Conservation (phyloP, 2,113 vertebrate species). For the Alosa alosa region DNA sequence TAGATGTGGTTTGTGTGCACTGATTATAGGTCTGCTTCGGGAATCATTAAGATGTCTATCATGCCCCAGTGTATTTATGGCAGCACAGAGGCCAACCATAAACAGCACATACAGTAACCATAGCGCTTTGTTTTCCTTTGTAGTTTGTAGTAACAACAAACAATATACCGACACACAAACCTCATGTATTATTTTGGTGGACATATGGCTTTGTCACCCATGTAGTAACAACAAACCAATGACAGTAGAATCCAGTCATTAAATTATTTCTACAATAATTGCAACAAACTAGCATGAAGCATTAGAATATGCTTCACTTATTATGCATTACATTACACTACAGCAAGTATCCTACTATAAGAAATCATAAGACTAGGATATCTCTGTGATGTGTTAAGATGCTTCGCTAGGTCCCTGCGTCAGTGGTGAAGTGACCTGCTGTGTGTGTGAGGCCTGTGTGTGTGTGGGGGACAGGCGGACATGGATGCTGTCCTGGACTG, state of each 20-base stretch:
- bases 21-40: background rate
- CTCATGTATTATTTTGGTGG: background rate
- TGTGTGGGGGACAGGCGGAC: background rate
- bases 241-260: too few relatives aligned
- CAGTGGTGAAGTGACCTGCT: background rate
- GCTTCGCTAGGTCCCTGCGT: background rate
- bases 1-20: background rate
- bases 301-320: background rate
- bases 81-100: background rate
- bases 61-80: background rate
- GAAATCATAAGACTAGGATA: background rate
- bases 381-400: background rate
- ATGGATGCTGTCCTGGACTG: background rate
- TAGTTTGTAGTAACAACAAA: background rate
- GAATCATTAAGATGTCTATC: background rate
- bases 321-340: background rate
- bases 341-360: background rate
- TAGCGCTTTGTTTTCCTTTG: background rate
- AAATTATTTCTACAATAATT: too few relatives aligned
- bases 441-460: background rate
- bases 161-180: background rate
- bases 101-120: conserved; percentile 11
- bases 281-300: too few relatives aligned
- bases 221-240: background rate
- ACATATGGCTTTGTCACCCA: background rate